These are phyloP conservation scores for Drosophila tripunctata DNA, from an alignment of 2,888 invertebrate genomes.

Conservation along the genomic window DNA sequence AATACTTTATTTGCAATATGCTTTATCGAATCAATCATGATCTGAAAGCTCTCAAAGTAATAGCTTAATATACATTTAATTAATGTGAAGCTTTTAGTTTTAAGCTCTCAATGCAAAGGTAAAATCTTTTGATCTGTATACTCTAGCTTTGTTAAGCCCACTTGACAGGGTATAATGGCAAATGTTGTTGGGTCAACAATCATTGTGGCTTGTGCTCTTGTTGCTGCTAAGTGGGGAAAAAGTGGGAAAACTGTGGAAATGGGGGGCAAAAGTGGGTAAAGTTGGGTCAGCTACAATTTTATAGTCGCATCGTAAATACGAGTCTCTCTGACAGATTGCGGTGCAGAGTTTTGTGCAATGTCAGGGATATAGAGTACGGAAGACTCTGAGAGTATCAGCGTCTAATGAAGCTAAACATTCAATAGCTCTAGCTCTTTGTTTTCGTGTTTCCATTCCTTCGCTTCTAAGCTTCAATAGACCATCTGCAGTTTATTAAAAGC, in stretches of 20 bases:
- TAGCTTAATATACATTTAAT: background rate
- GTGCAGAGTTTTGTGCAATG: constrained; percentile 47
- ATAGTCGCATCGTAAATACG: constrained; percentile 48
- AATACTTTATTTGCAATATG: too few species aligned
- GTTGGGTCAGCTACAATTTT: constrained; percentile 44
- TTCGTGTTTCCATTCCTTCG: background rate
- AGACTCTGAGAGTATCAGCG: constrained; percentile 13
- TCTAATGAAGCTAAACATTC: constrained; percentile 34
- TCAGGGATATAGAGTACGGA: constrained; percentile 63
- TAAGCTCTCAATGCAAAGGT: background rate
- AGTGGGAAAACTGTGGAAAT: background rate
- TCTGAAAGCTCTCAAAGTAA: background rate
- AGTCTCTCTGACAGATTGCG: constrained; percentile 41
- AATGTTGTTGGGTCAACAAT: constrained; percentile 33
- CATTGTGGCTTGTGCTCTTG: constrained; percentile 14
- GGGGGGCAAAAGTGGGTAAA: background rate
- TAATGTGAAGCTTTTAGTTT: too few species aligned
- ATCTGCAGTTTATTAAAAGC: constrained; percentile 67
- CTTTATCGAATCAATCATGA: background rate
- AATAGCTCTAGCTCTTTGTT: background rate
- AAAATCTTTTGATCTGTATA: background rate
- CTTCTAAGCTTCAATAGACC: background rate
- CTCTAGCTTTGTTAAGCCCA: background rate
- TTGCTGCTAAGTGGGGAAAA: too few species aligned
- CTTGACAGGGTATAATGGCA: constrained; percentile 18